Base-by-base conservation (phyloP, 2,797 vertebrate species). In the Mastacembelus armatus region DNA sequence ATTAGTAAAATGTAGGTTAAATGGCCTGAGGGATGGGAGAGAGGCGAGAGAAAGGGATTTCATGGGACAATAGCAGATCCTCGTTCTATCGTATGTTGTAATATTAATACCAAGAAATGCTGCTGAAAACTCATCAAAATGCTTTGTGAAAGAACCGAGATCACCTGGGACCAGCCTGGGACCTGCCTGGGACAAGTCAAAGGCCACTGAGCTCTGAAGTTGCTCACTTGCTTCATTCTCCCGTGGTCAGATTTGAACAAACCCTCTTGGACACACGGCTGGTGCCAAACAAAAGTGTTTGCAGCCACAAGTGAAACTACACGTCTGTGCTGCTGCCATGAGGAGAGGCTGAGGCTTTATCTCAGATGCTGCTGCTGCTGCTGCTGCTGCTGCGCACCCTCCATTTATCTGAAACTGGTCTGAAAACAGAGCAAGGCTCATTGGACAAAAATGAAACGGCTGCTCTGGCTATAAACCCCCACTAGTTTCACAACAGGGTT, bases 281-380 rank as follows among this genome's bases (percentile, higher is more conserved):
- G 4, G 54, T 29, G 52, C 45, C 74, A 79, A 71, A 58, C 74
- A 76, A 85, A 86, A 84, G 72, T 84, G 67, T 22, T 22, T 27
- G 66, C 85, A 86, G 84, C 81, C 78, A 84, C 85, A 88, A 85
- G 86, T 86, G 74, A 73, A 84, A 78, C 63, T 81, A 77, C 61
- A 74, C 77, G 62, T 76, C 45, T 63, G 59, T 51, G 74, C 78
- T 66, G 66, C 76, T 70, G 40, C 50, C 60, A 38, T 61, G 36
- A 44, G 65, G 66, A 45, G 45, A 56, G 59, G 63, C 9, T 47
- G 49, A 80, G 71, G 72, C 74, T 71, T 74, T 51, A 75, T 79
- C 51, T 73, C n/a, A n/a, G 48, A 60, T 45, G 72, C 29, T 74
- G 70, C 61, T n/a, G n/a, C n/a, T n/a, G n/a, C n/a, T n/a, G n/a